These are phyloP conservation scores for Rhagonycha fulva DNA, from an alignment of 2,888 invertebrate genomes.

Conservation along the genomic window DNA sequence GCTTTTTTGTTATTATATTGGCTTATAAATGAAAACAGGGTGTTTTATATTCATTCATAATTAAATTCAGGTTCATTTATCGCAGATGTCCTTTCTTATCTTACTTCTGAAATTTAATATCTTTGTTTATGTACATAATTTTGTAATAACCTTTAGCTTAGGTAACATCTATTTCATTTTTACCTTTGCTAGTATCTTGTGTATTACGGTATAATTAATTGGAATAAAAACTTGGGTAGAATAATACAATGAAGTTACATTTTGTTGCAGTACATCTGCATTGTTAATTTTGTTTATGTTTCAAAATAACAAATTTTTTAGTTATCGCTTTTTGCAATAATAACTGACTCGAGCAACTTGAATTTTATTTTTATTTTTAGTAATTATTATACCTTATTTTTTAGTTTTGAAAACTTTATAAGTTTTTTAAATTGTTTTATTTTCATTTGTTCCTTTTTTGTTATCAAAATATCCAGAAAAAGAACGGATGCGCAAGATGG, in stretches of 20 bases:
- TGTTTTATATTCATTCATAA: background rate
- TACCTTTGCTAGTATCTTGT: background rate
- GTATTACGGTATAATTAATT: background rate
- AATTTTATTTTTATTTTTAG: no score
- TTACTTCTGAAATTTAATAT: background rate
- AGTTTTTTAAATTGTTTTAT: no score
- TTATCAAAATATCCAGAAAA: no score
- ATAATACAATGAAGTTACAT: background rate
- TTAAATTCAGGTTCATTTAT: background rate
- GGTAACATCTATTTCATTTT: background rate
- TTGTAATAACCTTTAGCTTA: background rate
- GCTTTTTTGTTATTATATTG: background rate
- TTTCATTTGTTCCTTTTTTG: no score
- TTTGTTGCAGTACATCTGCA: background rate
- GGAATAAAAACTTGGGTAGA: background rate
- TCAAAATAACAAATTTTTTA: background rate
- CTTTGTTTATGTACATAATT: background rate
- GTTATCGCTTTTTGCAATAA: no score
- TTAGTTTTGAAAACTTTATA: no score
- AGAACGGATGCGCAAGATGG: no score
- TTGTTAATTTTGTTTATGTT: background rate
- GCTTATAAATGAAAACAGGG: background rate
- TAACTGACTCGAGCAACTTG: no score
- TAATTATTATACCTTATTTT: no score
- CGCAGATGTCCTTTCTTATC: background rate